A percentile compares a stretch with the other conserved stretches of the same genome.
These are phyloP conservation scores for Sphyrna mokarran DNA, from an alignment of 2,113 vertebrate species.

Conservation along the genomic window DNA sequence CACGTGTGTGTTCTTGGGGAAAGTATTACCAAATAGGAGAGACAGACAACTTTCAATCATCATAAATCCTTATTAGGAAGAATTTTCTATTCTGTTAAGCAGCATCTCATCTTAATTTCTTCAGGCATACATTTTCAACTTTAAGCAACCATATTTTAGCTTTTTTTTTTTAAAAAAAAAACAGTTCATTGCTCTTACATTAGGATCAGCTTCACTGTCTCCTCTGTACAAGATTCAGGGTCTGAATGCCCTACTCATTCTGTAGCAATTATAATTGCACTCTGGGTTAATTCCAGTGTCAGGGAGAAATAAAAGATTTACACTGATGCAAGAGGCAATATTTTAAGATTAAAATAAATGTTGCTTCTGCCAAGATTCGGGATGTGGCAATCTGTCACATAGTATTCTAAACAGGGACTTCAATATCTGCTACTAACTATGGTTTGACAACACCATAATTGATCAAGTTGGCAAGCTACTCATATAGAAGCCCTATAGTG, in stretches of 20 bases:
- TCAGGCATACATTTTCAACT: background rate
- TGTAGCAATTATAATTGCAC: background rate
- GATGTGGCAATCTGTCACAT: background rate
- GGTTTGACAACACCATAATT: too few relatives aligned
- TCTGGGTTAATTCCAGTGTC: background rate
- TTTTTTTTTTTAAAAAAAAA: too few relatives aligned
- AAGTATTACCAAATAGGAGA: too few relatives aligned
- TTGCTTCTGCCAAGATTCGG: background rate
- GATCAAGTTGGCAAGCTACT: too few relatives aligned
- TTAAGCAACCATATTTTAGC: background rate
- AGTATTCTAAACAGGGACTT: too few relatives aligned
- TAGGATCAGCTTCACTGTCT: background rate
- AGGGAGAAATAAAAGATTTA: background rate
- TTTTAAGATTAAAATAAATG: too few relatives aligned
- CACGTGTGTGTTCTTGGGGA: too few relatives aligned
- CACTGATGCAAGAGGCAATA: background rate
- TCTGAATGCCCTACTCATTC: background rate
- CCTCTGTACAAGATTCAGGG: background rate
- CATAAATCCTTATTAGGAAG: background rate
- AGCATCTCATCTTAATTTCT: background rate
- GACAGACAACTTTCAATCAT: too few relatives aligned
- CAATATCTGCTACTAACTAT: too few relatives aligned
- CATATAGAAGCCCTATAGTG: too few relatives aligned
- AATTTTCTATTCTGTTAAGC: background rate
- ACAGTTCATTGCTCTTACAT: background rate